Evolutionary conservation across 2,888 invertebrate genomes (phyloP).

Genomic region (Lithosia quadra): DNA sequence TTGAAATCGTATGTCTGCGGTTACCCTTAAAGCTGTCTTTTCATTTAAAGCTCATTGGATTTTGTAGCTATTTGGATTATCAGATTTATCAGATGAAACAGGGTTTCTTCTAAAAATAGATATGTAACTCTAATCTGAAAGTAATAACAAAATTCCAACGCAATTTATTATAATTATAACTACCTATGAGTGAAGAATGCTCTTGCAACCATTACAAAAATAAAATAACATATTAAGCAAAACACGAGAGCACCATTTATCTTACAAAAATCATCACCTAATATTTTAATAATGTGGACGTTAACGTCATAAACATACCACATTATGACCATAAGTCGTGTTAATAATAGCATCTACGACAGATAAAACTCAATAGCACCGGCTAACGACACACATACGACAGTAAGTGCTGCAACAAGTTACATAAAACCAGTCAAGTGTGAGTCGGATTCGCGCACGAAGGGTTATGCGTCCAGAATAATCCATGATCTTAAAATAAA

Average conservation of each 20-base stretch:
- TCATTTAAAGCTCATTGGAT: too few species aligned
- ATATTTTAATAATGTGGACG: slow-evolving; percentile 12
- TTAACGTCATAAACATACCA: slow-evolving; percentile 22
- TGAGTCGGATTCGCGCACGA: neutral
- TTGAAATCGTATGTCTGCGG: too few species aligned
- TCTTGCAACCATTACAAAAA: neutral
- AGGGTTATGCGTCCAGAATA: neutral
- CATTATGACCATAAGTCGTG: slow-evolving; percentile 26
- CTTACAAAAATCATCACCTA: slow-evolving; percentile 20
- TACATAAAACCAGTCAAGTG: slow-evolving; percentile 35
- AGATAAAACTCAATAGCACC: slow-evolving; percentile 27
- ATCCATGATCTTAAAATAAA: neutral
- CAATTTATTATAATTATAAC: too few species aligned
- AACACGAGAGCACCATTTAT: neutral
- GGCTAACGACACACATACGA: slow-evolving; percentile 21
- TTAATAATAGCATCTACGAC: slow-evolving; percentile 28
- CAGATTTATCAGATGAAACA: too few species aligned
- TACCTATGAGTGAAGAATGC: neutral
- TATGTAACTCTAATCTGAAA: too few species aligned
- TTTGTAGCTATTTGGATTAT: too few species aligned
- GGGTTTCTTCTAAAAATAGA: too few species aligned
- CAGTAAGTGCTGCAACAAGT: slow-evolving; percentile 25
- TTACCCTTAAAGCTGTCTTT: too few species aligned
- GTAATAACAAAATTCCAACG: too few species aligned
- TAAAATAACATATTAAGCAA: neutral